Evolutionary conservation across 2,797 vertebrate species (phyloP).

Genomic region (Aeoliscus strigatus): DNA sequence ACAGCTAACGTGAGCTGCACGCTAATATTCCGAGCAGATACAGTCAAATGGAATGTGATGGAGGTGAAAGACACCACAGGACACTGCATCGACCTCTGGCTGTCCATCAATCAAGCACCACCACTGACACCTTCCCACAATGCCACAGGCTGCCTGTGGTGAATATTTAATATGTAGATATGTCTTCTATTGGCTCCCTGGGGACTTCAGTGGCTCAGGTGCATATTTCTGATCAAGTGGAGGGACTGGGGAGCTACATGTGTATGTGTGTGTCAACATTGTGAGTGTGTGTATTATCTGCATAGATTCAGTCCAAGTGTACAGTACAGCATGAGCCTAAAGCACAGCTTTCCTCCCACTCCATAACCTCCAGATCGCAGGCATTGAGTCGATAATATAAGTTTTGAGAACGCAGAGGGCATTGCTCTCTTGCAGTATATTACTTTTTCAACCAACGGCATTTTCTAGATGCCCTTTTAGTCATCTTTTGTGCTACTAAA

Average conservation of each 20-base stretch:
- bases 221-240: slow-evolving; percentile 51
- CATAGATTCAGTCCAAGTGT: slow-evolving; percentile 29
- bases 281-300: slow-evolving; percentile 23
- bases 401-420: slow-evolving; percentile 42
- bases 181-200: slow-evolving; percentile 43
- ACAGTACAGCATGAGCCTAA: slow-evolving; percentile 27
- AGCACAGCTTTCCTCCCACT: slow-evolving; percentile 41
- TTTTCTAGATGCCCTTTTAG: slow-evolving; percentile 48
- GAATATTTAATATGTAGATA: slow-evolving; percentile 60
- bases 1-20: slow-evolving; percentile 32
- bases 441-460: slow-evolving; percentile 49
- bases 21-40: slow-evolving; percentile 48
- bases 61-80: slow-evolving; percentile 62
- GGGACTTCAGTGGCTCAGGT: slow-evolving; percentile 45
- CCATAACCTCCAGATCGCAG: slow-evolving; percentile 40
- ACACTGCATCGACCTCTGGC: slow-evolving; percentile 49
- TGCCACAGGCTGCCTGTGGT: slow-evolving; percentile 53
- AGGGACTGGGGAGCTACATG: background rate
- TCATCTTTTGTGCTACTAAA: slow-evolving; percentile 35
- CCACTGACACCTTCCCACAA: slow-evolving; percentile 60
- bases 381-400: slow-evolving; percentile 47
- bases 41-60: slow-evolving; percentile 63
- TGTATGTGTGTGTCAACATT: slow-evolving; percentile 7
- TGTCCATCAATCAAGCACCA: slow-evolving; percentile 67
- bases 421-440: slow-evolving; percentile 41